These are phyloP conservation scores for Plecturocebus donacophilus DNA, from an alignment of 2,113 vertebrate species.

Conservation along the genomic window DNA sequence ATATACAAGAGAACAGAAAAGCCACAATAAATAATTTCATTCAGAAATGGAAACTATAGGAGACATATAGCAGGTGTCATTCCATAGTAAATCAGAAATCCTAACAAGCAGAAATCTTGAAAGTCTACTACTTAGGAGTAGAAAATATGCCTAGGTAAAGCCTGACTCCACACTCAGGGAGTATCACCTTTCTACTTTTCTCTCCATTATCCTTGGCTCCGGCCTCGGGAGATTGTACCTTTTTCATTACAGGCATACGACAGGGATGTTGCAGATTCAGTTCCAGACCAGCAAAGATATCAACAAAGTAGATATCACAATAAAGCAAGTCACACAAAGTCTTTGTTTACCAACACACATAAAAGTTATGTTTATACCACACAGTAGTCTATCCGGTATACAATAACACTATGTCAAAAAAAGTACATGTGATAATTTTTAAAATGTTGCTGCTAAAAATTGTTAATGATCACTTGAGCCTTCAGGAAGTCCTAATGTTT, in stretches of 20 bases:
- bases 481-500: not conserved
- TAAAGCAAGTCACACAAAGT: not conserved
- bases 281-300: not conserved
- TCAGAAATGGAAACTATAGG: not conserved
- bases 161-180: not conserved
- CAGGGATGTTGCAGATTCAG: not conserved
- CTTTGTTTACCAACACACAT: not conserved
- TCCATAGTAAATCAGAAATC: constrained; percentile 11
- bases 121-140: not conserved
- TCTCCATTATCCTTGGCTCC: not conserved
- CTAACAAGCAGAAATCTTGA: not conserved
- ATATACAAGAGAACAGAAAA: constrained; percentile 40
- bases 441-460: not conserved
- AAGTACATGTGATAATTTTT: not conserved
- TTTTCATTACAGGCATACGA: not conserved
- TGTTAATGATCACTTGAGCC: not conserved
- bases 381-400: not conserved
- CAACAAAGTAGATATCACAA: not conserved
- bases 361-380: not conserved
- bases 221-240: not conserved
- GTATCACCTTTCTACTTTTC: not conserved
- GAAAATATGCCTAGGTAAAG: not conserved
- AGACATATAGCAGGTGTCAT: not conserved
- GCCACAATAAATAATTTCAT: constrained; percentile 3
- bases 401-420: not conserved